Evolutionary conservation across 2,888 invertebrate genomes (phyloP).

Genomic region (Trissolcus japonicus): DNA sequence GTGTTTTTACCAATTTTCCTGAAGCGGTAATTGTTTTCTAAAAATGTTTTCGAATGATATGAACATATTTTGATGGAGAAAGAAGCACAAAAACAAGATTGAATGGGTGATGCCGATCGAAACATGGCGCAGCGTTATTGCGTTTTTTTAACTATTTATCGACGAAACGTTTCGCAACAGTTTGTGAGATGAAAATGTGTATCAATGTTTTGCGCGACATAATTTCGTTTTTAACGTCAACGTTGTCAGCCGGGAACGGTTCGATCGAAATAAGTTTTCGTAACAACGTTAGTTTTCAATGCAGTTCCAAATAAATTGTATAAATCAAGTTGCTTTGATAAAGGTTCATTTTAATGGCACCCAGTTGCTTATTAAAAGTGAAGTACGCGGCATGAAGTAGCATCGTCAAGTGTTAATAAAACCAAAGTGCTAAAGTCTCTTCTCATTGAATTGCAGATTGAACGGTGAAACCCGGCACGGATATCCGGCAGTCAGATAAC

Average conservation of each 20-base stretch:
- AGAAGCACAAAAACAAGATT: too few relatives aligned
- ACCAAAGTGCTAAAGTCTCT: constrained; percentile 29
- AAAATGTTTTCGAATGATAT: too few relatives aligned
- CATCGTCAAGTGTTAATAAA: constrained; percentile 37
- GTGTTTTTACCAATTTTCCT: too few relatives aligned
- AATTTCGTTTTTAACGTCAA: neutral
- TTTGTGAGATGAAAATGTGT: neutral
- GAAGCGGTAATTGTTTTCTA: too few relatives aligned
- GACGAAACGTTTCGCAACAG: too few relatives aligned
- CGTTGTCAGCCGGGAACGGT: neutral
- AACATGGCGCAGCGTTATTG: too few relatives aligned
- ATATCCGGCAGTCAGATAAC: constrained; percentile 50
- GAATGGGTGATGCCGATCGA: too few relatives aligned
- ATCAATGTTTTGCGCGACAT: neutral
- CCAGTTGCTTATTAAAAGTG: constrained; percentile 33
- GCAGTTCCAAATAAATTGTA: neutral
- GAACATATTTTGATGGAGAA: too few relatives aligned
- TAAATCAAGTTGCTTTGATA: constrained; percentile 21
- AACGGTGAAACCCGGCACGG: constrained; percentile 45
- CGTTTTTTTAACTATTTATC: too few relatives aligned
- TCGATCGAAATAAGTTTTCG: neutral
- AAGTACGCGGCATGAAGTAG: constrained; percentile 4
- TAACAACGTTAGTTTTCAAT: constrained; percentile 1
- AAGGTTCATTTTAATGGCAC: constrained; percentile 19
- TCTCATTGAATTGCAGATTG: constrained; percentile 58